Conservation (phyloP, 2,888 invertebrate species). For the Branchipolynoe longqiensis region DNA sequence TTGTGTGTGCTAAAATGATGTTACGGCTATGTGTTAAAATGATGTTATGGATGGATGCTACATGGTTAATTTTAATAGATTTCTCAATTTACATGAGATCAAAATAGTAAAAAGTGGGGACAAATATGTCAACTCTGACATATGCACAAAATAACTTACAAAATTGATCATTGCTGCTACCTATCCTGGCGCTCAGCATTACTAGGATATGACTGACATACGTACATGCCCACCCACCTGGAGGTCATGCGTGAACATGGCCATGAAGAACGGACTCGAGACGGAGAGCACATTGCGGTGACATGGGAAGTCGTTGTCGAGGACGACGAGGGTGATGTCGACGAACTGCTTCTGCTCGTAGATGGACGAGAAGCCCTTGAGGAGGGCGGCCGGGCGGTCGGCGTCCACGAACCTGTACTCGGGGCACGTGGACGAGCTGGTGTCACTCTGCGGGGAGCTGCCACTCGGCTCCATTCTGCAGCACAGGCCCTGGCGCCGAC, state of each 20-base stretch:
- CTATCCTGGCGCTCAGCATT: no score
- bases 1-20: no score
- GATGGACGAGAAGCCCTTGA: constrained; percentile 75
- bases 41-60: no score
- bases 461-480: constrained; percentile 28
- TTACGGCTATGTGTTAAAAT: no score
- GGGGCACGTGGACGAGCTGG: background rate
- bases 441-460: background rate
- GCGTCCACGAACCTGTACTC: constrained; percentile 68
- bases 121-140: no score
- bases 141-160: no score
- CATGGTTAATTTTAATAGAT: no score
- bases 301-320: constrained; percentile 75
- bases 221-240: no score
- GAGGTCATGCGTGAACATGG: constrained; percentile 78
- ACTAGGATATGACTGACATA: no score
- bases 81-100: no score
- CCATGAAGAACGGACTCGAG: constrained; percentile 80
- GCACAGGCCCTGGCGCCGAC: constrained; percentile 20
- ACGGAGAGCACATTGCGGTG: constrained; percentile 79
- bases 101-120: no score
- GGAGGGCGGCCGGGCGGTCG: constrained; percentile 72
- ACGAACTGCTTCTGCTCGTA: constrained; percentile 78
- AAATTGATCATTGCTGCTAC: no score
- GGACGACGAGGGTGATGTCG: constrained; percentile 76